These are phyloP conservation scores for Tachysurus vachellii DNA, from an alignment of 2,113 vertebrate genomes.

Conservation along the genomic window DNA sequence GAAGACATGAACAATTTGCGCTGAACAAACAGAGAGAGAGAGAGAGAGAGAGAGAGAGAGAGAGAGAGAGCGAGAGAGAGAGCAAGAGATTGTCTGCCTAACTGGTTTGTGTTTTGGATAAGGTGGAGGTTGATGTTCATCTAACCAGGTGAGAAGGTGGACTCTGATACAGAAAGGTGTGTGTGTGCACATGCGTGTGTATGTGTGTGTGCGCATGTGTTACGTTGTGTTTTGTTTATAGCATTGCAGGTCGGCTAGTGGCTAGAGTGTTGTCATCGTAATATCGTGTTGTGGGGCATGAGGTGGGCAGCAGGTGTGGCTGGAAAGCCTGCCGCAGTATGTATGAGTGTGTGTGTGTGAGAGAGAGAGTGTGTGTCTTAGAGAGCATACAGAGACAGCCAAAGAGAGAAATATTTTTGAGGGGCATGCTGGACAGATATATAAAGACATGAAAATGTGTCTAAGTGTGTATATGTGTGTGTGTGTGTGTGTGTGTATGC, in stretches of 20 bases:
- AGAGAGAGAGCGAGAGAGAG: constrained; percentile 21
- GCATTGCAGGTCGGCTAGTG: background rate
- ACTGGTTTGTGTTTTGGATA: constrained; percentile 7
- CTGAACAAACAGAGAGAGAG: constrained; percentile 12
- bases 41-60: constrained; percentile 1
- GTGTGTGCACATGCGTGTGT: constrained; percentile 16
- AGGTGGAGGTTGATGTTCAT: constrained; percentile 16
- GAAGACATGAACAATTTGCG: constrained; percentile 40
- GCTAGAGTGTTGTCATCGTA: background rate
- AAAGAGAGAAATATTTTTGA: background rate
- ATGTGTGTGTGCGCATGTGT: constrained; percentile 1
- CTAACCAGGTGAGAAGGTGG: constrained; percentile 39
- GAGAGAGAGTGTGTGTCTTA: constrained; percentile 7
- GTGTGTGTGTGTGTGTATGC: constrained; percentile 15
- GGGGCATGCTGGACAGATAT: background rate
- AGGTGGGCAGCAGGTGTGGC: constrained; percentile 73
- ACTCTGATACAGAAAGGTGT: background rate
- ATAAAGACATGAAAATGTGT: background rate
- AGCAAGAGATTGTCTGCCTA: constrained; percentile 30
- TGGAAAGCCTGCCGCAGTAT: constrained; percentile 63
- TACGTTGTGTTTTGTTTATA: constrained; percentile 22
- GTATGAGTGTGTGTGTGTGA: background rate
- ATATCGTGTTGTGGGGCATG: constrained; percentile 36
- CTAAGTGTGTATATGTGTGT: background rate
- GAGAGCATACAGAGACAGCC: background rate